Conservation (phyloP, 2,113 vertebrate genomes). For the Calyptommatus sinebrachiatus region DNA sequence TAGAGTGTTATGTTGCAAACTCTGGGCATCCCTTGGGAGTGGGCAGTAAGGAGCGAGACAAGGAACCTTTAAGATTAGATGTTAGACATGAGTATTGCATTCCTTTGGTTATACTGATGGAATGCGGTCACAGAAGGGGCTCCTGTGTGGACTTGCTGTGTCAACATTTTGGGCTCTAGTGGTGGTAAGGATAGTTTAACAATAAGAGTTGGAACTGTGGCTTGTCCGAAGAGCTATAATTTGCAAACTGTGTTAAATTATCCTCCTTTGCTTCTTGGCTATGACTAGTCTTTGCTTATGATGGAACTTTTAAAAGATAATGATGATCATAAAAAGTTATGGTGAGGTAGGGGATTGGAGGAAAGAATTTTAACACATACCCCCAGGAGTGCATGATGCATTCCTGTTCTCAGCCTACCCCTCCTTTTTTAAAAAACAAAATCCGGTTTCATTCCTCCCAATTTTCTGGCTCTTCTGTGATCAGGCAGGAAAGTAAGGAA, state of each 20-base stretch:
- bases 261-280: neutral
- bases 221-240: neutral
- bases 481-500: neutral
- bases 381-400: neutral
- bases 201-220: neutral
- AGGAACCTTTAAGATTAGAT: constrained; percentile 12
- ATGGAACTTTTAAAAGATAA: neutral
- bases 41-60: constrained; percentile 1
- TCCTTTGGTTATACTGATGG: constrained; percentile 14
- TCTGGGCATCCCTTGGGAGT: neutral
- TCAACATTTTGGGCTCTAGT: neutral
- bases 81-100: neutral
- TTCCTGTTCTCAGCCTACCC: neutral
- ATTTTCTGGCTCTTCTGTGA: neutral
- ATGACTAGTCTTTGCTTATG: neutral
- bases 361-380: constrained; percentile 1
- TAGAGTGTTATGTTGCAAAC: constrained; percentile 33
- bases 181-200: neutral
- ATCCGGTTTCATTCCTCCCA: neutral
- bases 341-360: neutral
- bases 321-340: neutral
- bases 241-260: neutral
- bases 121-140: constrained; percentile 3
- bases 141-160: neutral
- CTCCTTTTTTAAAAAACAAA: neutral